phyloP scores from a whole-genome alignment of 2,113 vertebrate genomes.

The Rhinolophus sinicus region DNA sequence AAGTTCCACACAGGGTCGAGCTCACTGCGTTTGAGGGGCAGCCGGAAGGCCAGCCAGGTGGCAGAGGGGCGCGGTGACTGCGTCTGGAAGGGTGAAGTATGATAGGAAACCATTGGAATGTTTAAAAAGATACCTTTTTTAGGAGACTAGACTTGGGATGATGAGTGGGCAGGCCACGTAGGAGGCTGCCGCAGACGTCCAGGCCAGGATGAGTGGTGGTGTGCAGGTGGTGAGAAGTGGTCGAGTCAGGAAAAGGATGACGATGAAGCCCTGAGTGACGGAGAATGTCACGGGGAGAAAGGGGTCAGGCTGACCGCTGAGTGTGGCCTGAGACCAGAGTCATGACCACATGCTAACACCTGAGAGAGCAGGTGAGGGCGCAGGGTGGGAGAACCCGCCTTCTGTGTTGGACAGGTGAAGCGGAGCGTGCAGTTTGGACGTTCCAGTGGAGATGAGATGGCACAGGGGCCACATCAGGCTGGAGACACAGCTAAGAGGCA shows the following conservation, averaged over 20 bases:
- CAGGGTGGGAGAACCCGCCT: too few species aligned
- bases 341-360: neutral
- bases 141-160: neutral
- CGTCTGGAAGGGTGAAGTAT: fast-evolving
- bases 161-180: neutral
- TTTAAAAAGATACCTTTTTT: neutral
- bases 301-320: neutral
- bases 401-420: neutral
- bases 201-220: neutral
- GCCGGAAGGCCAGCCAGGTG: neutral
- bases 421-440: fast-evolving
- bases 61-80: neutral
- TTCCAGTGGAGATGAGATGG: too few species aligned
- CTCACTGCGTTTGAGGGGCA: neutral
- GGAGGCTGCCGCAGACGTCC: neutral
- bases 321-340: neutral
- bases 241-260: neutral
- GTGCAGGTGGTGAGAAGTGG: too few species aligned
- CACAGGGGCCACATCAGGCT: neutral
- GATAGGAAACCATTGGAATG: neutral
- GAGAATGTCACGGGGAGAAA: neutral
- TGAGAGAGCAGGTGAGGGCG: neutral
- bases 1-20: too few species aligned
- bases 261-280: too few species aligned
- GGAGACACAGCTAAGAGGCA: neutral